A percentile compares a stretch with the other conserved stretches of the same genome.
These are phyloP conservation scores for Acanthosoma haemorrhoidale DNA, from an alignment of 2,888 invertebrate genomes.

Conservation along the genomic window DNA sequence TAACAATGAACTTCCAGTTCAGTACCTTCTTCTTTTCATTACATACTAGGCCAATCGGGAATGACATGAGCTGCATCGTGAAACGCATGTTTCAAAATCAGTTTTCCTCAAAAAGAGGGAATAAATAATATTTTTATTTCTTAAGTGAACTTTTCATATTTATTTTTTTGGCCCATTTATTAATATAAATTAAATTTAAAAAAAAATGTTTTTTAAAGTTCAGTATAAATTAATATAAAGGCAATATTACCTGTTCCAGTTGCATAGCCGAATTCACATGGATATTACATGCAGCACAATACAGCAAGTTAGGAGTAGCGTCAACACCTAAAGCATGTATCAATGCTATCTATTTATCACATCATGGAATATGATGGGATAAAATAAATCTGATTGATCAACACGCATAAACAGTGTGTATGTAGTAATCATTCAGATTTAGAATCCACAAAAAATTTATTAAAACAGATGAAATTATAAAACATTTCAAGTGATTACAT, in stretches of 20 bases:
- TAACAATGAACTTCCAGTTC: too few relatives aligned
- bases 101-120: too few relatives aligned
- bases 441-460: slow-evolving; percentile 23
- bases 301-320: slow-evolving; percentile 47
- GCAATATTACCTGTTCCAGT: slow-evolving; percentile 44
- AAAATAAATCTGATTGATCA: slow-evolving; percentile 40
- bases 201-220: too few relatives aligned
- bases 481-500: neutral
- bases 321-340: slow-evolving; percentile 45
- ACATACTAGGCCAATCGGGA: too few relatives aligned
- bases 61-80: too few relatives aligned
- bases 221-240: neutral
- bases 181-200: too few relatives aligned
- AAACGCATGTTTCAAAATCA: too few relatives aligned
- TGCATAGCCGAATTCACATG: slow-evolving; percentile 51
- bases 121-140: too few relatives aligned
- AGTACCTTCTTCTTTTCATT: too few relatives aligned
- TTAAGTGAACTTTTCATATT: too few relatives aligned
- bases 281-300: slow-evolving; percentile 50
- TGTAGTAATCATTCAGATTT: slow-evolving; percentile 27
- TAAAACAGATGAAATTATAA: neutral
- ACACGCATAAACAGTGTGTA: slow-evolving; percentile 18
- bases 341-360: slow-evolving; percentile 51
- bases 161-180: too few relatives aligned
- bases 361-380: slow-evolving; percentile 40